phyloP scores from a whole-genome alignment of 2,113 vertebrate genomes.

The Dendropsophus ebraccatus region DNA sequence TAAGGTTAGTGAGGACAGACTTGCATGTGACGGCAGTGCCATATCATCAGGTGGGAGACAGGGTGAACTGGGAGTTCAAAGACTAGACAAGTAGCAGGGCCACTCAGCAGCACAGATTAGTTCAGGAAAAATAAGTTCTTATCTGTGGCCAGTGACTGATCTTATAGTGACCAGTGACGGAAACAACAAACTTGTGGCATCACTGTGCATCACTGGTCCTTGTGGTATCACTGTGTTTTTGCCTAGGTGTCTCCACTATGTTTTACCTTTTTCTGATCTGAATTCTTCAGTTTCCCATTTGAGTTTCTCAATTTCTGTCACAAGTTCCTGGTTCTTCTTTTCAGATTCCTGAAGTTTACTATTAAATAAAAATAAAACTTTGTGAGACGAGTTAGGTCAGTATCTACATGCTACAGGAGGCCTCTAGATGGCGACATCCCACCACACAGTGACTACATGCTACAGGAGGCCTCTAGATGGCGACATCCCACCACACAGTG shows the following conservation, averaged over 20 bases:
- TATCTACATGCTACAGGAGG: neutral
- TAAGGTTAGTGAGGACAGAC: neutral
- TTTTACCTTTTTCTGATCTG: constrained; percentile 90
- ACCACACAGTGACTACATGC: too few species aligned
- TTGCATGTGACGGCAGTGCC: neutral
- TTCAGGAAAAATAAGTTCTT: neutral
- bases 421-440: constrained; percentile 38
- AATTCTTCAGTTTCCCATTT: constrained; percentile 95
- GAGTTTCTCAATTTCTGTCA: constrained; percentile 89
- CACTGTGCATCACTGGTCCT: too few species aligned
- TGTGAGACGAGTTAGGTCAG: neutral
- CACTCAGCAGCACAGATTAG: neutral
- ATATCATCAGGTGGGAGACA: neutral
- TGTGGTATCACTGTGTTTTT: too few species aligned
- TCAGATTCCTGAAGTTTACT: constrained; percentile 97
- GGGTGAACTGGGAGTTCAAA: too few species aligned
- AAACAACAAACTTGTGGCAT: too few species aligned
- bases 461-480: constrained; percentile 23
- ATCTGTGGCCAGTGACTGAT: too few species aligned
- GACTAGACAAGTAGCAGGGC: neutral
- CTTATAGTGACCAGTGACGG: too few species aligned
- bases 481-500: too few species aligned
- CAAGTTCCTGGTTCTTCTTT: constrained; percentile 89
- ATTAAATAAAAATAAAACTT: constrained; percentile 60
- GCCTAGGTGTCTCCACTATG: too few species aligned